Percentiles rank a stretch among this genome's conserved stretches.
These are phyloP conservation scores for Parnassius orleans DNA, from an alignment of 2,888 invertebrate genomes.

Conservation along the genomic window DNA sequence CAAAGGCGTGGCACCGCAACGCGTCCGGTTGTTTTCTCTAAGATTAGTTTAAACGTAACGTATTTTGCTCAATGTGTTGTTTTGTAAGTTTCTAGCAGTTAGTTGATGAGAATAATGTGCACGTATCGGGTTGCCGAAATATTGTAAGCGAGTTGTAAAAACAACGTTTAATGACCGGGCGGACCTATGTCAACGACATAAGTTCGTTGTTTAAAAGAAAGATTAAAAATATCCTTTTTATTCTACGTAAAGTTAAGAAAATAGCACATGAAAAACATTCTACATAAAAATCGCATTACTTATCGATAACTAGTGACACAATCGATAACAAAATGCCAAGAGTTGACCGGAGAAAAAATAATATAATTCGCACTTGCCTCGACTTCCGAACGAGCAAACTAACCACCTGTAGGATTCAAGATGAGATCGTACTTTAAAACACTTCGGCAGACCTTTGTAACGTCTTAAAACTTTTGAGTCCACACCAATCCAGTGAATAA, in stretches of 20 bases:
- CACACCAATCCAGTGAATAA: conserved; percentile 3
- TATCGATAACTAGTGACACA: too few species aligned
- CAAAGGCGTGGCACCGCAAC: not conserved
- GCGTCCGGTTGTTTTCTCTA: conserved; percentile 14
- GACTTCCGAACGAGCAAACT: conserved; percentile 23
- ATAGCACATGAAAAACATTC: too few species aligned
- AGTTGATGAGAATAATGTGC: conserved; percentile 17
- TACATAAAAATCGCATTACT: too few species aligned
- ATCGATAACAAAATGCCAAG: not conserved
- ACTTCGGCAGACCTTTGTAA: conserved; percentile 27
- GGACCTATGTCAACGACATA: conserved; percentile 10
- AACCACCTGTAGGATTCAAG: conserved; percentile 35
- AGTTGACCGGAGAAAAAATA: conserved; percentile 11
- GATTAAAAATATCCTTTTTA: not conserved
- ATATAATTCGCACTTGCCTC: conserved; percentile 15
- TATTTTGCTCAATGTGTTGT: conserved; percentile 16
- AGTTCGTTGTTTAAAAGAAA: not conserved
- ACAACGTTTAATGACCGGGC: conserved; percentile 11
- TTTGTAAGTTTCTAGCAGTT: conserved; percentile 10
- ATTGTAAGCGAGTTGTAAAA: conserved; percentile 13
- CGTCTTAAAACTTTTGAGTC: conserved; percentile 21
- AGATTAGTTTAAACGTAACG: conserved; percentile 12
- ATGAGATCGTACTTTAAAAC: conserved; percentile 28
- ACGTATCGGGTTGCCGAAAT: conserved; percentile 18
- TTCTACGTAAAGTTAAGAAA: too few species aligned